A percentile compares a stretch with the other conserved stretches of the same genome.
Conservation (phyloP, 2,113 vertebrate genomes). For the Bubalus kerabau region DNA sequence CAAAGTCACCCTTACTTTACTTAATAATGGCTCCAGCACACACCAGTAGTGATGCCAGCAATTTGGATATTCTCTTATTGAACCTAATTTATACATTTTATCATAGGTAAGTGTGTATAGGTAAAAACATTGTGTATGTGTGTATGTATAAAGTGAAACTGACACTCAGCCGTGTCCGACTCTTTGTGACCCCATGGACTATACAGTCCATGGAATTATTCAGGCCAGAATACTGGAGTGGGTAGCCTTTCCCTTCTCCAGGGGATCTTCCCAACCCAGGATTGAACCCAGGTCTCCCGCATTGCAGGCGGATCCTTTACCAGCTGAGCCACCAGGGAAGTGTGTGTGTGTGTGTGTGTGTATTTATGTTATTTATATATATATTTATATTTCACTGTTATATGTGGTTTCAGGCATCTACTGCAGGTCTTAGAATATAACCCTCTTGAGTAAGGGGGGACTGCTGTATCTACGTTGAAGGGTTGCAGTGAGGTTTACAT, state of each 20-base stretch:
- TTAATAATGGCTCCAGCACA: neutral
- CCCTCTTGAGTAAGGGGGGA: neutral
- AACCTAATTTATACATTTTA: neutral
- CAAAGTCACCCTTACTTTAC: neutral
- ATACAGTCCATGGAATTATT: neutral
- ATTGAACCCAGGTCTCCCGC: rapidly evolving
- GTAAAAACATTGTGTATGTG: neutral
- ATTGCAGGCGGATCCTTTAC: neutral
- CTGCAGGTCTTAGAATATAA: neutral
- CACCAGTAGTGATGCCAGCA: neutral
- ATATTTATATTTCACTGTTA: neutral
- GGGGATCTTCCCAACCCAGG: neutral
- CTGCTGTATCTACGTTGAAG: neutral
- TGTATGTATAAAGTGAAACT: neutral
- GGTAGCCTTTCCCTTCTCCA: neutral
- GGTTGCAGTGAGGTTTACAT: neutral
- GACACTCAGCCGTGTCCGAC: neutral
- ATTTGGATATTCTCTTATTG: neutral
- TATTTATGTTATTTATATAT: neutral
- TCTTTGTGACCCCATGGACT: neutral
- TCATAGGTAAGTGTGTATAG: neutral
- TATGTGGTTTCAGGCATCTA: neutral
- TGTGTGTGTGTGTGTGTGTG: neutral
- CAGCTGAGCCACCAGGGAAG: neutral
- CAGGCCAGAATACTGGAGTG: neutral